Evolutionary conservation across 2,797 vertebrate genomes (phyloP).

Genomic region (Graptemys geographica): DNA sequence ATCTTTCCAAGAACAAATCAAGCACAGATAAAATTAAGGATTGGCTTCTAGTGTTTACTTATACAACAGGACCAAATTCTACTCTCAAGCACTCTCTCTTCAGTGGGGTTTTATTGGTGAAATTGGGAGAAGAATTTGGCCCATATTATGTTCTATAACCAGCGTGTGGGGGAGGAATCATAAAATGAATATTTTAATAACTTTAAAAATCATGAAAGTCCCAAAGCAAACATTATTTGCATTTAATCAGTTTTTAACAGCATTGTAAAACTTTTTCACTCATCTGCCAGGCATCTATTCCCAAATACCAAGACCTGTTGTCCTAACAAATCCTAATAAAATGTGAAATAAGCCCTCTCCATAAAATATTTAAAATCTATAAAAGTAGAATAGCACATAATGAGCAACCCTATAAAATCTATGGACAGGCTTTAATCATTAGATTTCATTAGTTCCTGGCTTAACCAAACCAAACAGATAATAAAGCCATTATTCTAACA

Average conservation of each 20-base stretch:
- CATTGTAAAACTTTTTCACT: constrained; percentile 45
- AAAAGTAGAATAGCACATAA: constrained; percentile 57
- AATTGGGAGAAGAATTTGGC: not conserved
- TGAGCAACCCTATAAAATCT: constrained; percentile 34
- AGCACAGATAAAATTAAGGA: not conserved
- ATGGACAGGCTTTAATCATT: constrained; percentile 4
- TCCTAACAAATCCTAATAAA: constrained; percentile 25
- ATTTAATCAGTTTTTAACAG: constrained; percentile 40
- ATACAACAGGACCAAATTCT: not conserved
- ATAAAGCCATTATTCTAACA: not conserved
- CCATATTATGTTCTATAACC: not conserved
- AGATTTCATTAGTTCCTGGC: constrained; percentile 34
- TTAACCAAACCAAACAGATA: not conserved
- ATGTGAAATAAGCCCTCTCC: constrained; percentile 57
- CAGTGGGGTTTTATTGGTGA: not conserved
- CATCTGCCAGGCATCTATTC: constrained; percentile 14
- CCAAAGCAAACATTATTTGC: constrained; percentile 28
- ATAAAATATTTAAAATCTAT: constrained; percentile 62
- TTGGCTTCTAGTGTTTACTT: not conserved
- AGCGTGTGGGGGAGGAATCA: not conserved
- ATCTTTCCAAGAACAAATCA: not conserved
- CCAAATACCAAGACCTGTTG: constrained; percentile 4
- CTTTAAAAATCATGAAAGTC: not conserved
- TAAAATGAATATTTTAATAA: not conserved
- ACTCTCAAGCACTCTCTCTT: not conserved